Conservation (phyloP, 2,797 vertebrate species). For the Poliocrania exsul region DNA sequence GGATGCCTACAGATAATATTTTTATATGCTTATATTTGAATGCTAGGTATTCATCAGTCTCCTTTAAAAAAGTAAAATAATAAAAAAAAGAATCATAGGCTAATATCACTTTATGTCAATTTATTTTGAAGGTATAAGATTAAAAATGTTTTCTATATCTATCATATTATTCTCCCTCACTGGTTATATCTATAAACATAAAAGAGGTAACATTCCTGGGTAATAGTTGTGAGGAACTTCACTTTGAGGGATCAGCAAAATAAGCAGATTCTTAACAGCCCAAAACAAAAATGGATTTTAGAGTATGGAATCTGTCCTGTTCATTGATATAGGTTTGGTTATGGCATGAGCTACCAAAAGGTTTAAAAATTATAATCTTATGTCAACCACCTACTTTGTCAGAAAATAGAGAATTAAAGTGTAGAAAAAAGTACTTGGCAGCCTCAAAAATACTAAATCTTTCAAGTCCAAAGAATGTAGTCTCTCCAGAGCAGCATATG, state of each 20-base stretch:
- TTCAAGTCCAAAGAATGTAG: neutral
- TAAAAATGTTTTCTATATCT: neutral
- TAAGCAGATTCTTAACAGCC: neutral
- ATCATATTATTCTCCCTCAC: neutral
- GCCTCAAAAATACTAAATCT: neutral
- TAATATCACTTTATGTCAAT: neutral
- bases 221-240: neutral
- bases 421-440: neutral
- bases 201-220: neutral
- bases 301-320: neutral
- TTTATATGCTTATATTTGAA: neutral
- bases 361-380: neutral
- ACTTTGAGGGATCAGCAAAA: neutral
- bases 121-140: neutral
- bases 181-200: neutral
- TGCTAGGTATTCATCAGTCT: neutral
- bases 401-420: neutral
- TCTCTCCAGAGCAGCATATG: neutral
- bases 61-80: neutral
- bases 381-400: neutral
- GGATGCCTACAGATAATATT: neutral
- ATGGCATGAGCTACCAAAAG: neutral
- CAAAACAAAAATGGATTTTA: neutral
- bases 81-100: neutral
- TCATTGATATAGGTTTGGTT: neutral